Conservation (phyloP, 2,888 invertebrate species). For the Ophraella communa region DNA sequence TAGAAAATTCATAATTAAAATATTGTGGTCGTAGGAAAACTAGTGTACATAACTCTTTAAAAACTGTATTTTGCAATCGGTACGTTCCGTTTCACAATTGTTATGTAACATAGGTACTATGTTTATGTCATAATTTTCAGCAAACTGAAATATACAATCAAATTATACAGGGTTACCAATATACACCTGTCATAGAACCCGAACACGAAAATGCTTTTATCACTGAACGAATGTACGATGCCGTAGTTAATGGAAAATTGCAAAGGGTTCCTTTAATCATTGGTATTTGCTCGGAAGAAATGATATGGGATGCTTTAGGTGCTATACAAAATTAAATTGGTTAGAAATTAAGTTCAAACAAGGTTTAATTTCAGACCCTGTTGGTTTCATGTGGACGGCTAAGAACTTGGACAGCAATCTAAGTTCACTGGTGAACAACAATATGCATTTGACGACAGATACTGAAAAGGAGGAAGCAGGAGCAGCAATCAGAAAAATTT, state of each 20-base stretch:
- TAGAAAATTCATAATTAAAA: too few species aligned
- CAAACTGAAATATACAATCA: slow-evolving; percentile 4
- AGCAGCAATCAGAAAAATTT: slow-evolving; percentile 35
- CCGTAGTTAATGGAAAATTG: slow-evolving; percentile 34
- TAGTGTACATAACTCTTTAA: too few species aligned
- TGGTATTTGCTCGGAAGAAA: slow-evolving; percentile 43
- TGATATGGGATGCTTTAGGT: slow-evolving; percentile 20
- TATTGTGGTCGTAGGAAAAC: too few species aligned
- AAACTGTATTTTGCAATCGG: too few species aligned
- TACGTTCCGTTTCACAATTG: too few species aligned
- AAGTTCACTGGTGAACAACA: slow-evolving; percentile 33
- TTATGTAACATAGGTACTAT: not conserved
- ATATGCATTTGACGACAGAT: slow-evolving; percentile 37
- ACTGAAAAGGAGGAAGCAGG: slow-evolving; percentile 24
- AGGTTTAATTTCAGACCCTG: not conserved
- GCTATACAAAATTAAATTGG: not conserved
- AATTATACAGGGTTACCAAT: slow-evolving; percentile 40
- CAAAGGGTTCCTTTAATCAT: slow-evolving; percentile 39
- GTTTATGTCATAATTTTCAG: not conserved
- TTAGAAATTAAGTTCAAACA: too few species aligned
- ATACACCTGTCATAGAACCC: slow-evolving; percentile 39
- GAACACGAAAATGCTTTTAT: slow-evolving; percentile 40
- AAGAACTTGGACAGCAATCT: slow-evolving; percentile 26
- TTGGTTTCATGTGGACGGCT: not conserved
- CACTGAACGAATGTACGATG: slow-evolving; percentile 37